These are phyloP conservation scores for Alectura lathami DNA, from an alignment of 2,113 vertebrate genomes.

Conservation along the genomic window DNA sequence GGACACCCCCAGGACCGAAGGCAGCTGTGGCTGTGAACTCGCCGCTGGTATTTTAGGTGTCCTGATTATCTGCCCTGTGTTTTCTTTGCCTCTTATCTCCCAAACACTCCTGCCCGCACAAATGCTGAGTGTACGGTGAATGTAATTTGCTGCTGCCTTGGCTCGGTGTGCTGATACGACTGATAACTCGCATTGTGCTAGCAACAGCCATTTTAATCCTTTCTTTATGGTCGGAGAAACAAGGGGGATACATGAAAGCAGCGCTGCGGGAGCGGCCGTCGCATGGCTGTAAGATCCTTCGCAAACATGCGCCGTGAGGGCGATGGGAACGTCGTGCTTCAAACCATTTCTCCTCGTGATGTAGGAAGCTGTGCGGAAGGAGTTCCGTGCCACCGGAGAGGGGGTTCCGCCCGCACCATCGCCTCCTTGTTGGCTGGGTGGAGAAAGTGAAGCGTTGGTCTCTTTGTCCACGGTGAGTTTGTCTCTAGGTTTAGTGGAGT, in stretches of 20 bases:
- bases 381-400: background rate
- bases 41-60: background rate
- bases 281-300: conserved; percentile 25
- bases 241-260: background rate
- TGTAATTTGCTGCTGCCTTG: background rate
- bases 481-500: background rate
- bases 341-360: background rate
- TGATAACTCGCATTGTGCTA: background rate
- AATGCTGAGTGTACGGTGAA: background rate
- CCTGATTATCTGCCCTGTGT: background rate
- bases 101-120: background rate
- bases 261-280: background rate
- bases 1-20: background rate
- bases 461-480: background rate
- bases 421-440: background rate
- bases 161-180: rapidly evolving
- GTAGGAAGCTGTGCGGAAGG: background rate
- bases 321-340: background rate
- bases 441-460: background rate
- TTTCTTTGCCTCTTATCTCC: conserved; percentile 5
- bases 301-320: background rate
- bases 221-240: background rate
- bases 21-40: background rate
- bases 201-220: background rate
- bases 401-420: background rate